phyloP scores from a whole-genome alignment of 2,113 vertebrate species.

The Lasiurus borealis region DNA sequence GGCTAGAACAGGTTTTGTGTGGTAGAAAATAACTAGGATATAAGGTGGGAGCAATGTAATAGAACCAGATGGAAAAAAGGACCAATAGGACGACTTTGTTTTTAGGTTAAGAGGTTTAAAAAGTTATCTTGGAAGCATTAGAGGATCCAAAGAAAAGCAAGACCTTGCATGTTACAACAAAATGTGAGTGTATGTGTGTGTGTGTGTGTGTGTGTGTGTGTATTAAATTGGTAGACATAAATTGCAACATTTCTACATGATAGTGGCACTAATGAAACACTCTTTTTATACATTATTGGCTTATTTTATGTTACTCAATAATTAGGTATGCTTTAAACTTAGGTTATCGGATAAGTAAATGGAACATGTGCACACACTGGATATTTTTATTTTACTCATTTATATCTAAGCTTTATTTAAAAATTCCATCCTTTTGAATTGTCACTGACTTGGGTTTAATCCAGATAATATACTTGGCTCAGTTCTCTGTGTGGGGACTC shows the following conservation, averaged over 20 bases:
- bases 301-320: neutral
- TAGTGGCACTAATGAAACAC: neutral
- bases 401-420: conserved; percentile 60
- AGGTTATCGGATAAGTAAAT: neutral
- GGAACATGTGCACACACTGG: neutral
- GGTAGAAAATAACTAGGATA: neutral
- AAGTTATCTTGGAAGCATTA: neutral
- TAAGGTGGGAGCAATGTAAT: neutral
- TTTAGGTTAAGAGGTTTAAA: neutral
- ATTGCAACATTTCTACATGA: neutral
- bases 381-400: conserved; percentile 53
- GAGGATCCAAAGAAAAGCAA: neutral
- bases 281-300: neutral
- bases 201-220: too few species aligned
- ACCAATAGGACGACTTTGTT: neutral
- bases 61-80: neutral
- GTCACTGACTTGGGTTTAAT: conserved; percentile 64
- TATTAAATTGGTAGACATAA: neutral
- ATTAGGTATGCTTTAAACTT: neutral
- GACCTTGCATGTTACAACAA: neutral
- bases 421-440: conserved; percentile 71
- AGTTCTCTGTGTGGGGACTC: conserved; percentile 46
- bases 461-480: conserved; percentile 59
- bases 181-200: neutral
- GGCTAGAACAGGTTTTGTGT: neutral